phyloP scores from a whole-genome alignment of 2,888 invertebrate species.

The Pediacus dermestoides region DNA sequence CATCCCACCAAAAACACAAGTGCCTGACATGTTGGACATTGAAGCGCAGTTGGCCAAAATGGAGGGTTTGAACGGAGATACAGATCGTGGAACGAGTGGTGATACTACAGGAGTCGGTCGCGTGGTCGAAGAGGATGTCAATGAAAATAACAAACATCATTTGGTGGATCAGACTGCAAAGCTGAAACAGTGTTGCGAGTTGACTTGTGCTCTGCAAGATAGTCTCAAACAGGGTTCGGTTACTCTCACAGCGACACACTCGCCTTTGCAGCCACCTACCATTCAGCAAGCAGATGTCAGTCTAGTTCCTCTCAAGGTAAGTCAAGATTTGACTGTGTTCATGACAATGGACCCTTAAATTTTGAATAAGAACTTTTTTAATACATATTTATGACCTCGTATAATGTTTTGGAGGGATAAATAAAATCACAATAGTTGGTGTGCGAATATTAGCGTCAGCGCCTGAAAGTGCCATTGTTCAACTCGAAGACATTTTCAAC shows the following conservation, averaged over 20 bases:
- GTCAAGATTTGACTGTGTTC: too few relatives aligned
- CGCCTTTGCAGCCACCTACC: constrained; percentile 17
- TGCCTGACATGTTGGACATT: constrained; percentile 61
- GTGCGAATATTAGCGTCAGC: neutral
- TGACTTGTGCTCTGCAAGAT: constrained; percentile 43
- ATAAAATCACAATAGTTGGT: neutral
- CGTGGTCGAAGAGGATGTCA: constrained; percentile 12
- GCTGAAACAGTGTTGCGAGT: constrained; percentile 45
- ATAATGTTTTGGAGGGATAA: neutral
- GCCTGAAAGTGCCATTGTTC: too few relatives aligned
- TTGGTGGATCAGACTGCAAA: constrained; percentile 24
- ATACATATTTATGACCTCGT: too few relatives aligned
- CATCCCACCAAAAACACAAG: constrained; percentile 43
- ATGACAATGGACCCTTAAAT: too few relatives aligned
- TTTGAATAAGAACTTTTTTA: too few relatives aligned
- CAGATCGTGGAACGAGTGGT: constrained; percentile 27
- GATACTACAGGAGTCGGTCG: constrained; percentile 12
- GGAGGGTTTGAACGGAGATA: constrained; percentile 52
- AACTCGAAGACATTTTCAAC: too few relatives aligned
- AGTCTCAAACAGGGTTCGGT: constrained; percentile 38
- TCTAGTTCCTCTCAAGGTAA: constrained; percentile 30
- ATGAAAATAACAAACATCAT: constrained; percentile 7
- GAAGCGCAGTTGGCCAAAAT: constrained; percentile 70
- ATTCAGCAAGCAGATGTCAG: constrained; percentile 33
- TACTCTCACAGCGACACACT: constrained; percentile 22